Evolutionary conservation across 2,888 invertebrate species (phyloP).

Genomic region (Apodemia zela): DNA sequence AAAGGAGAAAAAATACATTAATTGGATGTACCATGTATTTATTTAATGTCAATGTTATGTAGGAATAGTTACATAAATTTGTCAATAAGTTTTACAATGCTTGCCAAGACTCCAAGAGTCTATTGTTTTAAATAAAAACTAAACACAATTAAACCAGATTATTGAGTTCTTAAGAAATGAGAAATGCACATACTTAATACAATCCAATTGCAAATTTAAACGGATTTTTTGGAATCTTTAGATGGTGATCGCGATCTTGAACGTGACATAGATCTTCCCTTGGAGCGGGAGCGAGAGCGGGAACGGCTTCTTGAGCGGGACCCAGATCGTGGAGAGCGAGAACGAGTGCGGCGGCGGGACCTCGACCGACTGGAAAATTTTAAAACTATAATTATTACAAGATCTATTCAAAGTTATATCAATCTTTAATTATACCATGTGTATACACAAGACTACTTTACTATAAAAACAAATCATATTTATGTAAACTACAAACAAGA

Average conservation of each 20-base stretch:
- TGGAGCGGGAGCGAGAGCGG: conserved; percentile 76
- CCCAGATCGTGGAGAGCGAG: conserved; percentile 77
- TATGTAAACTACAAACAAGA: no score
- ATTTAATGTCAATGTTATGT: conserved; percentile 8
- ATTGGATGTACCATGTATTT: not conserved
- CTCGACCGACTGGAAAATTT: conserved; percentile 78
- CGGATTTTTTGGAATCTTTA: conserved; percentile 74
- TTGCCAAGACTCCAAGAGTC: not conserved
- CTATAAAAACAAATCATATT: no score
- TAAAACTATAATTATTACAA: conserved; percentile 19
- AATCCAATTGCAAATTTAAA: conserved; percentile 39
- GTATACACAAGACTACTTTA: no score
- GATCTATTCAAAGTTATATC: not conserved
- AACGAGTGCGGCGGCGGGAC: conserved; percentile 82
- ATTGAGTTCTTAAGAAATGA: conserved; percentile 21
- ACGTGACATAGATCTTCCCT: conserved; percentile 71
- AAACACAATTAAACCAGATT: conserved; percentile 18
- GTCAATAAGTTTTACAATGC: not conserved
- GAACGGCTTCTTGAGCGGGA: conserved; percentile 70
- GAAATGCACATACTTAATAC: conserved; percentile 24
- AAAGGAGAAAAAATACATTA: no score
- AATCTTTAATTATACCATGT: conserved; percentile 5
- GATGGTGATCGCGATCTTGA: conserved; percentile 73
- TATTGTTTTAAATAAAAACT: not conserved
- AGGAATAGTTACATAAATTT: conserved; percentile 10